Evolutionary conservation across 2,888 invertebrate genomes (phyloP).

Genomic region (Sepiola atlantica): DNA sequence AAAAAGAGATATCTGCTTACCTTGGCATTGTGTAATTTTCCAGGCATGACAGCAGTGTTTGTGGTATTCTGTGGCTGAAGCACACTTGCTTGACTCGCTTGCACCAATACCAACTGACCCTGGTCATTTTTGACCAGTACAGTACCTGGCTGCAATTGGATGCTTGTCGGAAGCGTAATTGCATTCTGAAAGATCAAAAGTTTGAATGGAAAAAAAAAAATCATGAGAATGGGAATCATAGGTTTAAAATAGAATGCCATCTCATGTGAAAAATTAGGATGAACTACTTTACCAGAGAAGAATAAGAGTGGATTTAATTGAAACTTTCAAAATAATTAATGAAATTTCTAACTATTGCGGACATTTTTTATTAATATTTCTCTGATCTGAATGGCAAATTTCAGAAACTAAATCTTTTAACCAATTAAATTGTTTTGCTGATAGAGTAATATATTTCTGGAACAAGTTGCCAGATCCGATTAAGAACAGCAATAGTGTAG

Average conservation of each 20-base stretch:
- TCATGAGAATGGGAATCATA: background rate
- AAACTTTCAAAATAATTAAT: too few relatives aligned
- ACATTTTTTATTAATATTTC: too few relatives aligned
- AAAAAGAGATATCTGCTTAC: conserved; percentile 52
- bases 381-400: background rate
- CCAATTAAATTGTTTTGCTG: too few relatives aligned
- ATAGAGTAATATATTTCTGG: too few relatives aligned
- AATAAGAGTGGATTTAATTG: too few relatives aligned
- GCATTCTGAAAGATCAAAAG: conserved; percentile 57
- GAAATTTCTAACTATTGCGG: too few relatives aligned
- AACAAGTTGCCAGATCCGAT: too few relatives aligned
- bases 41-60: conserved; percentile 44
- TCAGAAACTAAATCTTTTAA: background rate
- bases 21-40: conserved; percentile 63
- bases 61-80: conserved; percentile 55
- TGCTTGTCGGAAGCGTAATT: conserved; percentile 80
- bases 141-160: conserved; percentile 85
- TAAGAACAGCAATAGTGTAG: too few relatives aligned
- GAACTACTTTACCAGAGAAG: background rate
- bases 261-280: background rate
- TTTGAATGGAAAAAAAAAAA: background rate
- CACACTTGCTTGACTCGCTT: conserved; percentile 72
- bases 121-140: conserved; percentile 96
- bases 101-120: conserved; percentile 93
- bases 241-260: too few relatives aligned